A percentile compares a stretch with the other conserved stretches of the same genome.
These are phyloP conservation scores for Glandiceps talaboti DNA, from an alignment of 53 echinoderm and acorn worm species.

Conservation along the genomic window DNA sequence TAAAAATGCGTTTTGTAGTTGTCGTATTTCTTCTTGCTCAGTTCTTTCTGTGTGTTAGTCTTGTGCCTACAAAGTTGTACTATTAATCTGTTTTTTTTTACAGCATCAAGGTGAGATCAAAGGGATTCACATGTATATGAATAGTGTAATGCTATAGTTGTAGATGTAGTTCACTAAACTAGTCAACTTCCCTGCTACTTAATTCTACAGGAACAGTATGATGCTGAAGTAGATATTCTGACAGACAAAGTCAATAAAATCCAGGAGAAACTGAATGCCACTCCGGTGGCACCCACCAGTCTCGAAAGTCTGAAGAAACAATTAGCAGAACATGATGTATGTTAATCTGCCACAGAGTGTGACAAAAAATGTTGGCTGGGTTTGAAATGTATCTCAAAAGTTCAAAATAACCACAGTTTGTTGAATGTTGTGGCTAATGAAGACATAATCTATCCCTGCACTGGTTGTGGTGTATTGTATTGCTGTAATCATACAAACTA, in stretches of 20 bases:
- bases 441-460: no score
- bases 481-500: no score
- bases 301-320: slow-evolving; percentile 51
- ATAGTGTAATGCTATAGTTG: neutral
- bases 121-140: no score
- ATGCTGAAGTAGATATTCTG: slow-evolving; percentile 46
- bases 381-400: neutral
- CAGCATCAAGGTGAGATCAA: no score
- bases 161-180: neutral
- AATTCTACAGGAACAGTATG: slow-evolving; percentile 60
- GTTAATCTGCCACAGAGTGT: neutral
- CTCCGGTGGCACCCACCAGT: slow-evolving; percentile 43
- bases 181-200: neutral
- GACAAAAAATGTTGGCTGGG: neutral
- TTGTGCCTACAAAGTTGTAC: no score
- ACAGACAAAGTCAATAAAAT: slow-evolving; percentile 48
- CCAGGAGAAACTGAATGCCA: slow-evolving; percentile 36
- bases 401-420: neutral
- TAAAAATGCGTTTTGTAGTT: no score
- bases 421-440: no score
- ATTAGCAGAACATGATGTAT: slow-evolving; percentile 53
- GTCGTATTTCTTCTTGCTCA: no score
- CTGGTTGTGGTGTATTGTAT: no score
- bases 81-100: no score
- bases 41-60: no score